Base-by-base conservation (phyloP, 1,140 invertebrate genomes). In the Drosophila micromelanica region DNA sequence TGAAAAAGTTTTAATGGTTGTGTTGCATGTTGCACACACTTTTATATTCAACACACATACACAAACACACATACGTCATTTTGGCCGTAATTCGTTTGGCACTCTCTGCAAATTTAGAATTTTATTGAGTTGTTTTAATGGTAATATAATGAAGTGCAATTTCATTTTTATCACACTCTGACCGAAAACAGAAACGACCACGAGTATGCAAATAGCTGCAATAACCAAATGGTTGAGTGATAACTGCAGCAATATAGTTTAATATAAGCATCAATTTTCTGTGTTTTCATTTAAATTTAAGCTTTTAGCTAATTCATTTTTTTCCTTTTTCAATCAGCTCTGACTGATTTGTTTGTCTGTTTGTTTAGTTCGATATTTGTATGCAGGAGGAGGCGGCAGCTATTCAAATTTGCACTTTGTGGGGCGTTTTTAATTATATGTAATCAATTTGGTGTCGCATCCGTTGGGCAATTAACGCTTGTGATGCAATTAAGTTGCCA, bases 111-210 rank as follows among this genome's bases (percentile, higher is more conserved):
- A 89, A 77, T 84, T 79, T 82, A 89, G 84, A 74, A 78, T 89
- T 84, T 89, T 89, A 89, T 89, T 89, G 84, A 89, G 76, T 89
- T 89, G 76, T 89, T 84, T 79, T 90, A 73, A 89, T 89, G 84
- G 76, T 78, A 80, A 77, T 89, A 80, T 89, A 89, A 89, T 89
- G 80, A 89, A 89, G 84, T 84, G 84, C 79, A 78, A 70, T 89
- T 89, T 62, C 54, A 71, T 75, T 87, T 82, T 79, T 55, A 69
- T 74, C 74, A 69, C 75, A 73, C 73, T 68, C 46, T 62, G 73
- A 63, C 43, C 76, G 20, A 2, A 23, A 52, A 51, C 76, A 62
- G 63, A 77, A 45, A 54, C 61, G 54, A 59, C 38, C 63, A 42
- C 54, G 17, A 40, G 45, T 37, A 40, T 38, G 23, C 64, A 68